Conservation (phyloP, 2,797 vertebrate species). For the Gephyroberyx darwinii region DNA sequence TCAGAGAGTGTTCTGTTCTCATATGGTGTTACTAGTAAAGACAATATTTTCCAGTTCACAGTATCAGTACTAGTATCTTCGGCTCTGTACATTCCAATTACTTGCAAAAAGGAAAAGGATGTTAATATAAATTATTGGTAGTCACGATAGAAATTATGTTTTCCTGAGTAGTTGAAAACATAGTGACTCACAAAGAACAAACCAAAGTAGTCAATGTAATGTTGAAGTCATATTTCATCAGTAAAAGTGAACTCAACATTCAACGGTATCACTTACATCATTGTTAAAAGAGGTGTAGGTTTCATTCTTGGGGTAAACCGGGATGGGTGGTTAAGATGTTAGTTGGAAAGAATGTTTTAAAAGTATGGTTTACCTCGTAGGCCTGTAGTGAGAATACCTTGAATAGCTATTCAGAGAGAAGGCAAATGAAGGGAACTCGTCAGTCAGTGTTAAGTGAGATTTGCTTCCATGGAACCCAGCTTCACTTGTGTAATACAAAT, state of each 20-base stretch:
- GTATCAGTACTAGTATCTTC: conserved; percentile 32
- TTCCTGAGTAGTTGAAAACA: conserved; percentile 33
- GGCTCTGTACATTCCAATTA: conserved; percentile 50
- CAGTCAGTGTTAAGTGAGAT: conserved; percentile 69
- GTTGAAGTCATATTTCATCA: conserved; percentile 47
- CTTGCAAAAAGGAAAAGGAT: conserved; percentile 38
- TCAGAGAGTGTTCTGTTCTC: conserved; percentile 17
- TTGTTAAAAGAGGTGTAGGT: conserved; percentile 62
- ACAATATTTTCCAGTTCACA: conserved; percentile 11
- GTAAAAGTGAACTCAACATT: conserved; percentile 48
- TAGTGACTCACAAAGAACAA: conserved; percentile 56
- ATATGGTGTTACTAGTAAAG: neutral
- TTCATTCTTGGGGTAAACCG: conserved; percentile 63
- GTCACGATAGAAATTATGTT: conserved; percentile 49
- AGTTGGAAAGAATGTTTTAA: conserved; percentile 78
- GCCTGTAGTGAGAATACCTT: conserved; percentile 86
- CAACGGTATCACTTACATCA: conserved; percentile 60
- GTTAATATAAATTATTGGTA: conserved; percentile 72
- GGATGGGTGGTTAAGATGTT: conserved; percentile 78
- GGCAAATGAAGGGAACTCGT: conserved; percentile 86
- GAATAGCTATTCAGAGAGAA: conserved; percentile 88
- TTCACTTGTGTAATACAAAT: conserved; percentile 2
- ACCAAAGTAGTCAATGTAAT: conserved; percentile 60
- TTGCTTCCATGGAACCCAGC: conserved; percentile 28
- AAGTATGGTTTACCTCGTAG: conserved; percentile 82